These are phyloP conservation scores for Drosophila ohnishii DNA, from an alignment of 1,140 invertebrate genomes.

Conservation along the genomic window DNA sequence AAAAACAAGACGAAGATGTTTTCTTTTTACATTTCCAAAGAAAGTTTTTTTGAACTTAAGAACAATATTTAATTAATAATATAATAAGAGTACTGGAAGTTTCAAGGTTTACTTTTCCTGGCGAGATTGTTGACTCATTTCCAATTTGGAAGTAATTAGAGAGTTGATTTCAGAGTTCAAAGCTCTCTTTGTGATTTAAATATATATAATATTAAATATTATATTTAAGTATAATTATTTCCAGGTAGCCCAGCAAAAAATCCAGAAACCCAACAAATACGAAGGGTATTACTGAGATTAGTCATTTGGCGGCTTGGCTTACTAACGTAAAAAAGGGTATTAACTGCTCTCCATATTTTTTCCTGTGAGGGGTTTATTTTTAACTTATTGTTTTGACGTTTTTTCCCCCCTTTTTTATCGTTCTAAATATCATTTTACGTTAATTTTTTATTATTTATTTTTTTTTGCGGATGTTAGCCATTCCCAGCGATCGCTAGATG, in stretches of 20 bases:
- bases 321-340: constrained; percentile 2
- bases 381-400: constrained; percentile 8
- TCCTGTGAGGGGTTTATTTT: background rate
- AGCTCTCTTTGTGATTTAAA: background rate
- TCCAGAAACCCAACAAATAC: background rate
- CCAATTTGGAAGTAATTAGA: background rate
- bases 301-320: constrained; percentile 2
- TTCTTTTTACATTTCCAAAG: background rate
- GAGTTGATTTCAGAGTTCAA: background rate
- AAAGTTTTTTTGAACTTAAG: background rate
- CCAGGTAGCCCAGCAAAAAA: background rate
- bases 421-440: constrained; percentile 6
- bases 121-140: constrained; percentile 8
- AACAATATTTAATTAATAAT: background rate
- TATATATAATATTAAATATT: background rate
- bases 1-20: background rate
- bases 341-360: background rate
- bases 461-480: background rate
- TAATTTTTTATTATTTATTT: background rate
- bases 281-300: constrained; percentile 8
- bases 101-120: background rate
- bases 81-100: no score
- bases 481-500: constrained; percentile 1
- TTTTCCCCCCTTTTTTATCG: background rate
- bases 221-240: background rate